Percentiles rank a stretch among this genome's conserved stretches.
These are phyloP conservation scores for Brachypteracias leptosomus DNA, from an alignment of 2,113 vertebrate genomes.

Conservation along the genomic window DNA sequence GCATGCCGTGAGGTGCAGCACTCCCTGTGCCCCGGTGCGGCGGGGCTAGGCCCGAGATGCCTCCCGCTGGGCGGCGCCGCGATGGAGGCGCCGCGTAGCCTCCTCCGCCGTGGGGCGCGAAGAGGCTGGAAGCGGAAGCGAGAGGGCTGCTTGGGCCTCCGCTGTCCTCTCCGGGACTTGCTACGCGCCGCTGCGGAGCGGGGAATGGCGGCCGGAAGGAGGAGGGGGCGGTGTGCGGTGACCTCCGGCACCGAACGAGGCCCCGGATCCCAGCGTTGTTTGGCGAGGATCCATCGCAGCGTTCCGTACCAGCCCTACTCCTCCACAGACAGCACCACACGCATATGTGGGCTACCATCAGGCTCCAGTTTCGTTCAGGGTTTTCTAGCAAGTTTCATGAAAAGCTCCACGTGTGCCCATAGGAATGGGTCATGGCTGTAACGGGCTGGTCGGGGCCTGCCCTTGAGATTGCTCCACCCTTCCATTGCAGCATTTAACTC, in stretches of 20 bases:
- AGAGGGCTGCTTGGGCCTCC: neutral
- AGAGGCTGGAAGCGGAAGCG: neutral
- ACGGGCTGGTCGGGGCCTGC: rapidly evolving
- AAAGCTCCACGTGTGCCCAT: rapidly evolving
- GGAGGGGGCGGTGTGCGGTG: rapidly evolving
- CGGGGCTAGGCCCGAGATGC: neutral
- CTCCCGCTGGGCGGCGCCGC: too few relatives aligned
- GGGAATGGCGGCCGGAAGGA: neutral
- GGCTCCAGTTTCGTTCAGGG: too few relatives aligned
- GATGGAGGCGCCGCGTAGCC: too few relatives aligned
- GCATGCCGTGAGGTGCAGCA: too few relatives aligned
- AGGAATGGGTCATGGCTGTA: neutral
- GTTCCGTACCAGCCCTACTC: rapidly evolving
- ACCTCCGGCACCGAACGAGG: rapidly evolving
- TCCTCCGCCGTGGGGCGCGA: neutral
- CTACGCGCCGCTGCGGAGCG: rapidly evolving
- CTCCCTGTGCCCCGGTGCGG: too few relatives aligned
- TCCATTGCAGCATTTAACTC: rapidly evolving
- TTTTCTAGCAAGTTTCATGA: neutral
- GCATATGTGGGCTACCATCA: rapidly evolving
- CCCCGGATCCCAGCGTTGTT: rapidly evolving
- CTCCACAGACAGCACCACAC: rapidly evolving
- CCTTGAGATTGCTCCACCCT: rapidly evolving
- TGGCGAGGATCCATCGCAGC: rapidly evolving
- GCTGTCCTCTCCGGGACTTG: too few relatives aligned